Percentiles rank a stretch among this genome's conserved stretches.
These are phyloP conservation scores for Harpalus rubripes DNA, from an alignment of 2,888 invertebrate species.

Conservation along the genomic window DNA sequence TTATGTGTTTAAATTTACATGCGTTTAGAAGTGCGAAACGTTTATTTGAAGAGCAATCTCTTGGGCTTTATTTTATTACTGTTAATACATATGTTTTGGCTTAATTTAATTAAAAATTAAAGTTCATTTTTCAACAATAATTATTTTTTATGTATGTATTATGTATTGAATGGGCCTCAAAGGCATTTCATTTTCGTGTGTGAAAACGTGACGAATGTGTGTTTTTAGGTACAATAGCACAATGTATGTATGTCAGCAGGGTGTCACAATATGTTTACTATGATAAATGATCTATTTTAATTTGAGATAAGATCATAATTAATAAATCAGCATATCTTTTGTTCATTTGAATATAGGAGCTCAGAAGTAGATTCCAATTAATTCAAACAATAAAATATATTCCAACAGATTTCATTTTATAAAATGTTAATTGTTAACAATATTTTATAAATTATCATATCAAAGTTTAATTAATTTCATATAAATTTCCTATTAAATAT, in stretches of 20 bases:
- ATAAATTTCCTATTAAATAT: not conserved
- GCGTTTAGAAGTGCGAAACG: too few relatives aligned
- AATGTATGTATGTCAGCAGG: not conserved
- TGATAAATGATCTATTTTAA: not conserved
- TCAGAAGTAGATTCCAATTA: not conserved
- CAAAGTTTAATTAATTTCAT: not conserved
- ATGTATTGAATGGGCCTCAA: not conserved
- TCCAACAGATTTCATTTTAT: not conserved
- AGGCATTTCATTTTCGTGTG: not conserved
- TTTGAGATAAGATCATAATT: not conserved
- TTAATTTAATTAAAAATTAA: too few relatives aligned
- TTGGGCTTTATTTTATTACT: too few relatives aligned
- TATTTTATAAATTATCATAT: not conserved
- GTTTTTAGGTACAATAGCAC: not conserved
- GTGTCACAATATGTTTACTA: not conserved
- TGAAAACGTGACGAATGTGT: not conserved
- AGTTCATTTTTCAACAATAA: not conserved
- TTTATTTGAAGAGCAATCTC: too few relatives aligned
- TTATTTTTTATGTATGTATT: not conserved
- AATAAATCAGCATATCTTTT: not conserved
- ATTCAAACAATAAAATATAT: not conserved
- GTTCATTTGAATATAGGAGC: not conserved
- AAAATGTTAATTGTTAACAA: not conserved
- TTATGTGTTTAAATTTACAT: too few relatives aligned
- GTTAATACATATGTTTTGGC: too few relatives aligned